Percentiles rank a stretch among this genome's conserved stretches.
phyloP scores from a whole-genome alignment of 30 jellyfish, hydroid and myxozoan genomes.

The Aurelia sp. region DNA sequence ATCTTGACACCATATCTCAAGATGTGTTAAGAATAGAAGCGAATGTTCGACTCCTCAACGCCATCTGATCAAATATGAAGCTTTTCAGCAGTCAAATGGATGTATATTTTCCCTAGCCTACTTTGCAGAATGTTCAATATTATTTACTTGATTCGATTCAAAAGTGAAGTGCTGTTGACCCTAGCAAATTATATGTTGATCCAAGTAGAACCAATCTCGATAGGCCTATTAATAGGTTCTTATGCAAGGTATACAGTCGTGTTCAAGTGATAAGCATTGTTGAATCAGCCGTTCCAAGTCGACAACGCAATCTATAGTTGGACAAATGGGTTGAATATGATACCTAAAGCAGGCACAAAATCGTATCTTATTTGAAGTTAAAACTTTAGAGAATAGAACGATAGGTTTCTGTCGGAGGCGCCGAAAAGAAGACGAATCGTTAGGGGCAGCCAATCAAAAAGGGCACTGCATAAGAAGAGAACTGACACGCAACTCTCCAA shows the following conservation, averaged over 20 bases:
- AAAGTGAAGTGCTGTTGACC: slow-evolving; percentile 29
- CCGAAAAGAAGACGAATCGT: too few species aligned
- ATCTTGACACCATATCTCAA: too few species aligned
- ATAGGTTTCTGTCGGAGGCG: too few species aligned
- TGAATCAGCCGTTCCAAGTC: background rate
- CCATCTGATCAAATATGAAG: slow-evolving; percentile 46
- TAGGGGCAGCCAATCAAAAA: too few species aligned
- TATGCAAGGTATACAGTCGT: slow-evolving; percentile 16
- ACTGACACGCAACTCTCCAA: too few species aligned
- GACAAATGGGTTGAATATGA: too few species aligned
- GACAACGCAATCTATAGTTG: too few species aligned
- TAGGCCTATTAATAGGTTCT: slow-evolving; percentile 48
- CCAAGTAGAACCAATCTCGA: slow-evolving; percentile 27
- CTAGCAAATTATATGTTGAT: slow-evolving; percentile 43
- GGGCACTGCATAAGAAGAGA: too few species aligned
- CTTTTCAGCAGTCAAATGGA: slow-evolving; percentile 1
- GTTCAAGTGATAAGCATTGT: background rate
- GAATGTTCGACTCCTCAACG: slow-evolving; percentile 24
- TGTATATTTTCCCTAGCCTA: slow-evolving; percentile 6
- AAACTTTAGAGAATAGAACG: too few species aligned
- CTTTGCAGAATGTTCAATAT: slow-evolving; percentile 5
- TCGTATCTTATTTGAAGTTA: too few species aligned
- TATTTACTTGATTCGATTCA: slow-evolving; percentile 22
- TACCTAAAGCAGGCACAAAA: too few species aligned
- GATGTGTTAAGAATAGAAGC: slow-evolving; percentile 4